These are phyloP conservation scores for Cyrtodaria siliqua DNA, from an alignment of 2,888 invertebrate genomes.

Conservation along the genomic window DNA sequence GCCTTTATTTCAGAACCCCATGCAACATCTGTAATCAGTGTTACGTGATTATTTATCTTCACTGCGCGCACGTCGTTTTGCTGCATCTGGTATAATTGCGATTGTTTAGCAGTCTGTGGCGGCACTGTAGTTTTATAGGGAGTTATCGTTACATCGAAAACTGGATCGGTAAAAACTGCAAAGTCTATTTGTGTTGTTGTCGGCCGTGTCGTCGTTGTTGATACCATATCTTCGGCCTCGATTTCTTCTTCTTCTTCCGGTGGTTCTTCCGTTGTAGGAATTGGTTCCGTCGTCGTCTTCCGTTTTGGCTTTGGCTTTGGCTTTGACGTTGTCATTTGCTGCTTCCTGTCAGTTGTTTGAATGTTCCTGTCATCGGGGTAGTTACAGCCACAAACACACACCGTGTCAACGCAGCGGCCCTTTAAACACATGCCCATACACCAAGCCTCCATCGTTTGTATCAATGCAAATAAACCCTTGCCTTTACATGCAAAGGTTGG, in stretches of 20 bases:
- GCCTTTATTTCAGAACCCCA: too few relatives aligned
- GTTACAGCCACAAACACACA: constrained; percentile 56
- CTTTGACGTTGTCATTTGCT: not conserved
- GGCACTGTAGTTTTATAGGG: too few relatives aligned
- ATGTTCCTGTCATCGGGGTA: too few relatives aligned
- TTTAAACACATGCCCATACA: constrained; percentile 59
- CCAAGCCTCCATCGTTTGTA: constrained; percentile 56
- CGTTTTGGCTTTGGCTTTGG: not conserved
- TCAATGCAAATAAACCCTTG: constrained; percentile 38
- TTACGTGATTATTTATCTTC: too few relatives aligned
- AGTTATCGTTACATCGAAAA: too few relatives aligned
- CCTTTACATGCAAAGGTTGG: constrained; percentile 29
- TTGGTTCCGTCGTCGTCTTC: not conserved
- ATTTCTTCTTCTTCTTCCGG: not conserved
- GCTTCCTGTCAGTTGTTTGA: not conserved
- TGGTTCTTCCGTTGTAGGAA: constrained; percentile 5
- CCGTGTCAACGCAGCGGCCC: constrained; percentile 49
- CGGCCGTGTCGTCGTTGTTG: too few relatives aligned
- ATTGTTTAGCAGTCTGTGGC: too few relatives aligned
- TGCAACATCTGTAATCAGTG: too few relatives aligned
- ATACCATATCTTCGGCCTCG: constrained; percentile 6
- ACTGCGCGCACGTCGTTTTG: too few relatives aligned
- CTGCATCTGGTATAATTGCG: too few relatives aligned
- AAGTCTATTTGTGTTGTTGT: too few relatives aligned
- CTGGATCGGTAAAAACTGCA: too few relatives aligned